Evolutionary conservation across 92 coral and sea anemone genomes (phyloP), one percentile per base, ranked within the genome.

Genomic region (Porites evermanni): DNA sequence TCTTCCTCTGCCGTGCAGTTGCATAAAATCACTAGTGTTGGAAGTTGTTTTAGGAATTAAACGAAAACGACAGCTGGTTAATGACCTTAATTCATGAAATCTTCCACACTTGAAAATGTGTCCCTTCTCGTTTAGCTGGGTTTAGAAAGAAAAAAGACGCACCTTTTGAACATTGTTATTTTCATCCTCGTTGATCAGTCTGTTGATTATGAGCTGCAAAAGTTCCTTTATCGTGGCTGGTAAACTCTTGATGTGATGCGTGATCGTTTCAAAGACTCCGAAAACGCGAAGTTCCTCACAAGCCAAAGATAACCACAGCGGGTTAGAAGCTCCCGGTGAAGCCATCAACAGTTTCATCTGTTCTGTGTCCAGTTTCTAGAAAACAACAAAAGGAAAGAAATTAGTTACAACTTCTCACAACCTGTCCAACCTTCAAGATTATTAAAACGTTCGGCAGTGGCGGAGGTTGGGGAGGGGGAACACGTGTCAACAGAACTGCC

Each of bases 281-380:
- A 91, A 94, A 47, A 94, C 94, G 19, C 97, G 86, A 23, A 94
- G 87, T 88, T 94, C 97, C 59, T 94, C 97, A 67, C 97, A 94
- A 1, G 94, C 79, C 8, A 94, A 80, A 0, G 97, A 92, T 24
- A 94, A 70, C 97, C 94, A 94, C 69, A 94, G 81, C 5, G 97
- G 97, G 44, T 89, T 94, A 54, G 83, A 23, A 1, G 97, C 93
- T 12, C 94, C 97, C 9, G 84, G 84, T 26, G 85, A 74, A 29
- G 68, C 66, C 47, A 94, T 85, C 64, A 94, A 71, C 56, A 91
- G 68, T 18, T 69, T 67, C 93, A 94, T 81, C 84, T 94, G 97
- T 77, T 89, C 93, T 18, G 85, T 85, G 44, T 94, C 94, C 50
- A 94, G 97, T 83, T 86, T 94, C 94, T 93, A 24, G 44, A 70